Conservation (phyloP, 2,113 vertebrate genomes). For the Menidia beryllina region DNA sequence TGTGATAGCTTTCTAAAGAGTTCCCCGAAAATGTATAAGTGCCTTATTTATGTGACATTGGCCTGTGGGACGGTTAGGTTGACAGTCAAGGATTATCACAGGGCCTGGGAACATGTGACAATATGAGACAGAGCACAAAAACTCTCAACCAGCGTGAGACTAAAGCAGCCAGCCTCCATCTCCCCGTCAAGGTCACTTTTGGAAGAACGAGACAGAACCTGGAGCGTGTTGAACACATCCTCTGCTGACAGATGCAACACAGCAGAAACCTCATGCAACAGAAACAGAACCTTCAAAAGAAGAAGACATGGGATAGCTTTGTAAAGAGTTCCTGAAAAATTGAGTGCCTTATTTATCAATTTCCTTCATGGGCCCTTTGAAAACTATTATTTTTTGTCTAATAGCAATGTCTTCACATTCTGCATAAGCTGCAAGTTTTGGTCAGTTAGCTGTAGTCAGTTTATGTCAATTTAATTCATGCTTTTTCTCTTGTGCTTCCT, state of each 20-base stretch:
- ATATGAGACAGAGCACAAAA: slow-evolving; percentile 46
- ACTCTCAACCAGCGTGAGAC: slow-evolving; percentile 61
- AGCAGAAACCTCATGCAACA: slow-evolving; percentile 72
- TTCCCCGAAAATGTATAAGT: slow-evolving; percentile 30
- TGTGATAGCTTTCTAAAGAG: slow-evolving; percentile 37
- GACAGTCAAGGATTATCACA: slow-evolving; percentile 52
- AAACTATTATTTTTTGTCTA: slow-evolving; percentile 1
- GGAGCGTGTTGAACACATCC: slow-evolving; percentile 65
- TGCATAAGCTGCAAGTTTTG: not conserved
- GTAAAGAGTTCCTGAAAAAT: slow-evolving; percentile 34
- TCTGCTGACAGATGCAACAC: slow-evolving; percentile 73
- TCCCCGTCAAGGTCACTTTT: slow-evolving; percentile 73
- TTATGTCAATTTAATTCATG: not conserved
- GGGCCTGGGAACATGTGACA: slow-evolving; percentile 54
- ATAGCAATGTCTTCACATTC: slow-evolving; percentile 11
- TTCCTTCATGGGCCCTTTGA: too few relatives aligned
- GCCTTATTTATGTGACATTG: slow-evolving; percentile 27
- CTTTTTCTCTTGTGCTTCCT: not conserved
- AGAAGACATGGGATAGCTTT: slow-evolving; percentile 38
- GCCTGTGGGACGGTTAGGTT: slow-evolving; percentile 26
- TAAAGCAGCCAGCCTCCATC: slow-evolving; percentile 43
- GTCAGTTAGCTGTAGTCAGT: not conserved
- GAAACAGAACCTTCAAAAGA: slow-evolving; percentile 51
- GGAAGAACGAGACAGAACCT: slow-evolving; percentile 47
- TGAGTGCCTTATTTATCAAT: slow-evolving; percentile 1